A percentile compares a stretch with the other conserved stretches of the same genome.
phyloP scores from a whole-genome alignment of 2,113 vertebrate genomes.

The Campylomormyrus tamandua region DNA sequence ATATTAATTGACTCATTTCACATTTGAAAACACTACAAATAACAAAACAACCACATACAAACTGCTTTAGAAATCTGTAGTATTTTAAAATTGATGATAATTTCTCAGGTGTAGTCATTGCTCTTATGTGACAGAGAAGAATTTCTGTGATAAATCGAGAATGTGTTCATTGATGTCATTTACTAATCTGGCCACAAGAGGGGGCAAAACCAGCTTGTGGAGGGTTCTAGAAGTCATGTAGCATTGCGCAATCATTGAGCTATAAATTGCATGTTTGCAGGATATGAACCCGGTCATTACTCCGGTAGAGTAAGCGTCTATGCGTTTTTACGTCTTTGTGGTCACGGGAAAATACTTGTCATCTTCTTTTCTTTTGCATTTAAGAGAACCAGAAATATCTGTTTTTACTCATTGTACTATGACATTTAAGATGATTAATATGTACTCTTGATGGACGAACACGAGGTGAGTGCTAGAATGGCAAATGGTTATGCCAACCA shows the following conservation, averaged over 20 bases:
- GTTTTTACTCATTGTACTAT: neutral
- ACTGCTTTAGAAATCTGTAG: neutral
- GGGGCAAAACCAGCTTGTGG: neutral
- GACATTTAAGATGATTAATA: neutral
- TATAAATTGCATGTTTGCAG: neutral
- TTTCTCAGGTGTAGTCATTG: neutral
- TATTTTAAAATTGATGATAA: neutral
- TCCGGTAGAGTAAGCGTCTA: neutral
- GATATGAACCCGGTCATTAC: neutral
- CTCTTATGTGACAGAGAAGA: neutral
- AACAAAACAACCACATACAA: neutral
- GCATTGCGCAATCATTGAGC: conserved; percentile 6
- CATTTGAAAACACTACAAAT: neutral
- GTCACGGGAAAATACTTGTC: neutral
- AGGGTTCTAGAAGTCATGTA: neutral
- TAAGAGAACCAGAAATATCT: neutral
- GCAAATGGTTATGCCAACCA: neutral
- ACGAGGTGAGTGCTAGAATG: neutral
- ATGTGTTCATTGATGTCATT: neutral
- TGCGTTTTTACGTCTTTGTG: neutral
- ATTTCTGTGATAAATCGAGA: neutral
- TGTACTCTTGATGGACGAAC: neutral
- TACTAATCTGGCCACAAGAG: neutral
- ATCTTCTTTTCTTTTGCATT: neutral
- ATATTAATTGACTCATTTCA: neutral